Conservation (phyloP, 1,140 invertebrate species). For the Papilio helenus region DNA sequence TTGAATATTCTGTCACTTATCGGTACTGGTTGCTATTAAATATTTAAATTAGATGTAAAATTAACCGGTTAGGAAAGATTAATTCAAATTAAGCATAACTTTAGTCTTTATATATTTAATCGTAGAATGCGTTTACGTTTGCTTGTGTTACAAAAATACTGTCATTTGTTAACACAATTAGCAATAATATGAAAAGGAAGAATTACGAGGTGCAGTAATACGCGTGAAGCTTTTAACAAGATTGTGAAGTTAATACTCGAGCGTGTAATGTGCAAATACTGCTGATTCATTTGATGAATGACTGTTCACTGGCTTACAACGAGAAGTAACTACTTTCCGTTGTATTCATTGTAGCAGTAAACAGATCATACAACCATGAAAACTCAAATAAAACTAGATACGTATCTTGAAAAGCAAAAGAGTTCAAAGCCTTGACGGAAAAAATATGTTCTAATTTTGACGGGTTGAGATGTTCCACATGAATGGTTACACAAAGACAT, state of each 20-base stretch:
- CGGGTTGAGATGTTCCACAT: too few species aligned
- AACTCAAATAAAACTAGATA: too few species aligned
- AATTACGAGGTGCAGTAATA: neutral
- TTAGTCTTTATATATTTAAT: constrained; percentile 36
- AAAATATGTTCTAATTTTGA: too few species aligned
- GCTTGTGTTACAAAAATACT: neutral
- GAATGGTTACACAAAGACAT: too few species aligned
- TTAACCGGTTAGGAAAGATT: neutral
- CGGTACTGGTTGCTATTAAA: neutral
- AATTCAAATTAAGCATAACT: constrained; percentile 22
- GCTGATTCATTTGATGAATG: neutral
- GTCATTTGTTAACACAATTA: neutral
- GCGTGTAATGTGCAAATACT: neutral
- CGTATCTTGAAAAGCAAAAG: too few species aligned
- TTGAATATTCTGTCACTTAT: constrained; percentile 12
- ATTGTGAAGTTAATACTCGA: neutral
- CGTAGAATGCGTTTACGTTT: neutral
- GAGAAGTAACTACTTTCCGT: neutral
- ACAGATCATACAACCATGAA: too few species aligned
- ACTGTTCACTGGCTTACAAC: neutral
- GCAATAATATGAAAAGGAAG: neutral
- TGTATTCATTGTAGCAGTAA: too few species aligned
- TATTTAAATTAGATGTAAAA: constrained; percentile 33
- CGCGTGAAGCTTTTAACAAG: constrained; percentile 13
- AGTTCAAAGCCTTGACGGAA: too few species aligned